Base-by-base conservation (phyloP, 2,888 invertebrate species). In the Rhamphomyia laevipes region DNA sequence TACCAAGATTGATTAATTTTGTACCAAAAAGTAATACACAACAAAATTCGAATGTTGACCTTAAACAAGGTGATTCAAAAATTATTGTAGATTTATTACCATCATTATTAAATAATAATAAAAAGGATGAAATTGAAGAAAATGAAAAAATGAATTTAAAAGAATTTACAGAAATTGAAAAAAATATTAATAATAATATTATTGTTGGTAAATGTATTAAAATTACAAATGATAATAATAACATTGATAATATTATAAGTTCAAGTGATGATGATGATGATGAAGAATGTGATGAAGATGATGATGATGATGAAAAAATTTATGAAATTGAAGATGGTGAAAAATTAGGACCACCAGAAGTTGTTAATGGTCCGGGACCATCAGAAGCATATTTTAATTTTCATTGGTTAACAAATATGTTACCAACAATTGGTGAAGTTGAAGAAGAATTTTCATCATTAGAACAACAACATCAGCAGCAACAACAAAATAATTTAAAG, bases 1-100 rank as follows among this genome's bases (percentile, higher is more conserved):
- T 84, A 53, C 84, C 84, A 13, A 76, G 84, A 44, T 69, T 84
- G 7, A 83, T 85, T 50, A 82, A 84, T 67, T 79, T 83, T 63
- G 80, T 84, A 21, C 81, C 83, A 11, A 83, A 83, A 62, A 73
- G 74, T 44, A 35, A 5, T 35, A n/a, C 33, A 72, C n/a, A n/a
- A n/a, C n/a, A 21, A 45, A 7, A n/a, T n/a, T n/a, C n/a, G n/a
- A 21, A 16, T 21, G 13, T n/a, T 30, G 43, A 27, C 7, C 7
- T 27, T 27, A 27, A 27, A 27, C 23, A 27, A 27, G 23, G 2
- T 6, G 23, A 27, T 27, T 4, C 21, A 21, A 21, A 3, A 21
- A 21, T 21, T 4, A 21, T 21, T 6, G 2, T 9, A 6, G 23
- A 27, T 27, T 27, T 27, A 27, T 27, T 21, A 21, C 23, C 7